Conservation (phyloP, 2,888 invertebrate genomes). For the Macrophya annulata region DNA sequence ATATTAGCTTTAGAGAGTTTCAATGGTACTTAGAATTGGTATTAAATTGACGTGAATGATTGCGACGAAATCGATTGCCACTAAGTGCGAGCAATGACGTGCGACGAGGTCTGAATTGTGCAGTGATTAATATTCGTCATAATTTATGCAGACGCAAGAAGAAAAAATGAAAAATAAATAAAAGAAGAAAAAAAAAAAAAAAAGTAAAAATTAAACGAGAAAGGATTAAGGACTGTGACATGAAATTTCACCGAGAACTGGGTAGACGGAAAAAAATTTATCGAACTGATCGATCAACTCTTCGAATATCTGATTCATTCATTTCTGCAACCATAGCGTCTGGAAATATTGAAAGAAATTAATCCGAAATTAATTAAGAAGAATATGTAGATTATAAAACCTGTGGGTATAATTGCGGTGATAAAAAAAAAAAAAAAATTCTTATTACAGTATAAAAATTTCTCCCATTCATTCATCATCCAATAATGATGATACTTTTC, state of each 20-base stretch:
- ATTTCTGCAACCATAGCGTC: conserved; percentile 1
- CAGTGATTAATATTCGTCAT: background rate
- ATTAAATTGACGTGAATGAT: background rate
- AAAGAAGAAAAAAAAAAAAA: background rate
- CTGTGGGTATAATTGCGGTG: no score
- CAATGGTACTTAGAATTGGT: background rate
- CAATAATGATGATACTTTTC: background rate
- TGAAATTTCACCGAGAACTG: background rate
- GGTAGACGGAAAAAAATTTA: background rate
- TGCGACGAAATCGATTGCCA: background rate
- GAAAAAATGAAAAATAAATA: background rate
- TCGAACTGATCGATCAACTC: background rate
- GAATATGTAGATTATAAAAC: no score
- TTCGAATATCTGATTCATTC: background rate
- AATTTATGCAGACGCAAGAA: background rate
- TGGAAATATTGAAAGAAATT: background rate
- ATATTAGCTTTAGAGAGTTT: background rate
- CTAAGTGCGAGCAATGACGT: no score
- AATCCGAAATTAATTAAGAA: background rate
- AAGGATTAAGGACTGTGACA: background rate
- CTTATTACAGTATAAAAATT: background rate
- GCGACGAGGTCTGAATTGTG: background rate
- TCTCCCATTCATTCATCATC: background rate
- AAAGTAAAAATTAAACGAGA: background rate
- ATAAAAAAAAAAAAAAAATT: no score